These are phyloP conservation scores for Pangasianodon hypophthalmus DNA, from an alignment of 2,113 vertebrate species.

Conservation along the genomic window DNA sequence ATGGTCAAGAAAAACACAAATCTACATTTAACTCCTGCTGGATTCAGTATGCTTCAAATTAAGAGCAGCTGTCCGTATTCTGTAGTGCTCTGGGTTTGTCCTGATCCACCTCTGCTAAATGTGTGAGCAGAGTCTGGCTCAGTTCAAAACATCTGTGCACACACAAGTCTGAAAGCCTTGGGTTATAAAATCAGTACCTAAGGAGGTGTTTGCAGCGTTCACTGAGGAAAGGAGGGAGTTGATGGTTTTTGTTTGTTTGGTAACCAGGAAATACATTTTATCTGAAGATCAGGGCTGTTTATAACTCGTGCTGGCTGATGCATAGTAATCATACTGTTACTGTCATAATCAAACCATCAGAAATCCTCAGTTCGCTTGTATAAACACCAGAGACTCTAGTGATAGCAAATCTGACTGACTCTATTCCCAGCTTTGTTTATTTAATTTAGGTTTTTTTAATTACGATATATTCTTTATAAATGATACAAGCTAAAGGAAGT, in stretches of 20 bases:
- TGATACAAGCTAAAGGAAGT: neutral
- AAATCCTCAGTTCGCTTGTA: neutral
- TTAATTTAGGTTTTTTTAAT: neutral
- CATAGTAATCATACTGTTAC: neutral
- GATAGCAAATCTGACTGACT: neutral
- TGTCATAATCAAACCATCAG: neutral
- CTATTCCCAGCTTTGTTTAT: neutral
- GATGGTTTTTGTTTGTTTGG: neutral
- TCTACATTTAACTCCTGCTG: neutral
- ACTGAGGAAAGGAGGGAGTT: neutral
- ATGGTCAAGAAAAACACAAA: neutral
- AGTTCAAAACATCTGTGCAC: neutral
- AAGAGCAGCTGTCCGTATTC: neutral
- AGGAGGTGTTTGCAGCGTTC: neutral
- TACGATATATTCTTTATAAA: neutral
- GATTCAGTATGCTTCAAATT: neutral
- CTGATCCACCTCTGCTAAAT: neutral
- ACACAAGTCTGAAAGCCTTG: neutral
- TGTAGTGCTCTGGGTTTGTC: neutral
- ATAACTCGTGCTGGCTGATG: neutral
- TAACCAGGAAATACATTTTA: neutral
- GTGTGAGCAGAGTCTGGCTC: neutral
- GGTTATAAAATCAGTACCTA: neutral
- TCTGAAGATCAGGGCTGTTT: neutral
- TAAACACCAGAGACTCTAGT: neutral